Evolutionary conservation across 1,140 invertebrate species (phyloP).

Genomic region (Drosophila baimaii): DNA sequence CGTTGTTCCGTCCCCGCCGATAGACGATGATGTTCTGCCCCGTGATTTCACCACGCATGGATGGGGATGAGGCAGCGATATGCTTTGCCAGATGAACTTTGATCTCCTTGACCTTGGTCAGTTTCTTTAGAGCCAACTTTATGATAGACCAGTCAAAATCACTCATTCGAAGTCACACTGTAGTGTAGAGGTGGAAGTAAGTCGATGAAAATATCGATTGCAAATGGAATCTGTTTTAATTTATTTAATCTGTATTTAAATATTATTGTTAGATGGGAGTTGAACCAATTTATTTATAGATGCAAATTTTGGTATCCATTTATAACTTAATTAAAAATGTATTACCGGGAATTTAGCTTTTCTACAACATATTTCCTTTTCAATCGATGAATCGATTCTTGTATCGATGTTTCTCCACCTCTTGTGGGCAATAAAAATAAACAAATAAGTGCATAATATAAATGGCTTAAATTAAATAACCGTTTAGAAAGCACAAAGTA

Average conservation of each 20-base stretch:
- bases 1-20: conserved; percentile 9
- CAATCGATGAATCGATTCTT: neutral
- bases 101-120: conserved; percentile 44
- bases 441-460: neutral
- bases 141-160: neutral
- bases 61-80: conserved; percentile 15
- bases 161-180: neutral
- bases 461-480: neutral
- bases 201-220: neutral
- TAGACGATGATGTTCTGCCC: conserved; percentile 14
- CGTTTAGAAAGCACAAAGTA: neutral
- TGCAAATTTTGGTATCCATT: neutral
- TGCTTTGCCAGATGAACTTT: conserved; percentile 48
- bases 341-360: neutral
- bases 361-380: neutral
- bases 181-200: neutral
- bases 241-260: neutral
- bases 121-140: conserved; percentile 17
- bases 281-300: too few species aligned
- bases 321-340: too few species aligned
- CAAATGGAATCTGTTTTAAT: too few species aligned
- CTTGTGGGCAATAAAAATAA: neutral
- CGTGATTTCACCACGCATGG: conserved; percentile 49
- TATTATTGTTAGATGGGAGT: neutral
- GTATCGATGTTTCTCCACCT: neutral